A percentile compares a stretch with the other conserved stretches of the same genome.
Conservation (phyloP, 2,888 invertebrate genomes). For the Melangyna quadrimaculata region DNA sequence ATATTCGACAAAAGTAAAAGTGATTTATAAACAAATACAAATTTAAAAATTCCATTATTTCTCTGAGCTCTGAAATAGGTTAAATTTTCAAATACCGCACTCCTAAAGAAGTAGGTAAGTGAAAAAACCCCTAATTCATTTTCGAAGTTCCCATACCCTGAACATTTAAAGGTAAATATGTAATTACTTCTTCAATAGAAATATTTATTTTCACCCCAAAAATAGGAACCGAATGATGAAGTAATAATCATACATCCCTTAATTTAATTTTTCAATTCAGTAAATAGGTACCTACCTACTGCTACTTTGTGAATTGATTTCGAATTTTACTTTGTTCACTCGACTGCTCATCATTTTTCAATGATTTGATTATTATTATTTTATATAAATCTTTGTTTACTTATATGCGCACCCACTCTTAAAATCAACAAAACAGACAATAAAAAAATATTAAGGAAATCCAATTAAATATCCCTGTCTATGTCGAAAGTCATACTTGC, state of each 20-base stretch:
- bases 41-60: too few species aligned
- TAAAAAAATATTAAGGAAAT: slow-evolving; percentile 44
- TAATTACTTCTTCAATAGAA: too few species aligned
- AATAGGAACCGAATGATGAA: background rate
- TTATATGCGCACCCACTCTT: slow-evolving; percentile 25
- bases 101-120: too few species aligned
- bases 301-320: background rate
- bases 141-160: too few species aligned
- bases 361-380: slow-evolving; percentile 56
- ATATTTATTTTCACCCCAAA: too few species aligned
- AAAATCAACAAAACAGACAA: slow-evolving; percentile 27
- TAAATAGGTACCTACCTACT: background rate
- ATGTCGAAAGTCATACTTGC: background rate
- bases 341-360: slow-evolving; percentile 48
- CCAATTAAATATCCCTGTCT: slow-evolving; percentile 65
- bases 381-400: slow-evolving; percentile 29
- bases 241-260: background rate
- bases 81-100: too few species aligned
- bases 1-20: too few species aligned
- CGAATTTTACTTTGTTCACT: slow-evolving; percentile 9
- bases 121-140: too few species aligned
- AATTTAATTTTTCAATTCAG: background rate
- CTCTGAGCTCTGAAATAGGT: too few species aligned
- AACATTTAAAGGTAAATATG: too few species aligned
- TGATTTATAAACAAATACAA: too few species aligned